phyloP scores from a whole-genome alignment of 1,140 invertebrate species.

The Heliconius hermathena region DNA sequence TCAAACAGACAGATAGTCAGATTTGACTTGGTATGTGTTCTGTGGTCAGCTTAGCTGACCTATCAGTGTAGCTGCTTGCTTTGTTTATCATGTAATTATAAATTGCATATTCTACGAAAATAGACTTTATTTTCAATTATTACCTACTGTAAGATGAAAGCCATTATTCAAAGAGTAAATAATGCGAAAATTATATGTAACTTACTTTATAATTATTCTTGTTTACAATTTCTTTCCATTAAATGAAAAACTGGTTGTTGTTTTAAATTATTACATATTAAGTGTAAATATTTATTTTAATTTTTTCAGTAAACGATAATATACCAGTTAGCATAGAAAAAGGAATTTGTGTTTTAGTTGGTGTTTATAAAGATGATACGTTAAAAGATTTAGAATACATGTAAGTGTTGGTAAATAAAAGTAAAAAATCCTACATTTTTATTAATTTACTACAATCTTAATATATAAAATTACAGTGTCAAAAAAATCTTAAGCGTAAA shows the following conservation, averaged over 20 bases:
- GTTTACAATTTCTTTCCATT: not conserved
- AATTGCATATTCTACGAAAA: not conserved
- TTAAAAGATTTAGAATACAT: slow-evolving; percentile 28
- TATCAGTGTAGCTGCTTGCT: too few relatives aligned
- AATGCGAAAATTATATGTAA: slow-evolving; percentile 25
- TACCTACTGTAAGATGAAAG: slow-evolving; percentile 8
- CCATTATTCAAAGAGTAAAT: slow-evolving; percentile 16
- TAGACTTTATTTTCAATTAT: not conserved
- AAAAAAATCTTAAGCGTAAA: slow-evolving; percentile 31
- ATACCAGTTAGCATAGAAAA: slow-evolving; percentile 18
- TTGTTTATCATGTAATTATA: too few relatives aligned
- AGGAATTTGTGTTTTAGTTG: slow-evolving; percentile 17
- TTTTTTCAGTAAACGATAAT: slow-evolving; percentile 22
- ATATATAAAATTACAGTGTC: slow-evolving; percentile 21
- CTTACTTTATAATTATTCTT: not conserved
- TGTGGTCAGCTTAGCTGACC: too few relatives aligned
- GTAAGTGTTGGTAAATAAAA: slow-evolving; percentile 3
- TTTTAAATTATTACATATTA: not conserved
- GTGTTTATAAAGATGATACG: slow-evolving; percentile 22
- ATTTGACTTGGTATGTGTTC: too few relatives aligned
- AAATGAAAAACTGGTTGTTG: not conserved
- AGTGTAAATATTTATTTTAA: not conserved
- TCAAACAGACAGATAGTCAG: too few relatives aligned
- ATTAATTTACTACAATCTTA: not conserved
- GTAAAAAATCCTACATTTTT: not conserved